Evolutionary conservation across 1,140 invertebrate genomes (phyloP), one percentile per base, ranked within the genome.

Genomic region (Apolygus lucorum): DNA sequence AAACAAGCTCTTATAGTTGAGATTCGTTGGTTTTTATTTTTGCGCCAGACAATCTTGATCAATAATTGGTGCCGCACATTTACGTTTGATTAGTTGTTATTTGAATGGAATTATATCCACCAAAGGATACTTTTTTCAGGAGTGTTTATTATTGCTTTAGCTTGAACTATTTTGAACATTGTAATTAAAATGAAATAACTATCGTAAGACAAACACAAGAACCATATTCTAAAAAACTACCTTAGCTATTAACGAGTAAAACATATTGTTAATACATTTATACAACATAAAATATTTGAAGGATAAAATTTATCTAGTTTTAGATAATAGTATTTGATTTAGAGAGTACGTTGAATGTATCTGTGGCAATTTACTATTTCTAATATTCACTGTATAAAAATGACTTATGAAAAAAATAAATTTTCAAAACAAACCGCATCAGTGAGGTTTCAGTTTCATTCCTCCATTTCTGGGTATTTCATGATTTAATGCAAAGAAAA

Each of bases 191-290:
- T 29, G n/a, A 29, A 25, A 66, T 66, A 24, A 34, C n/a, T 66
- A 34, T 64, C 24, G 28, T 26, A 64, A 64, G 28, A 22, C 25
- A 52, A 70, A 67, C 65, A 70, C 69, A 67, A 70, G 69, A 70
- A 70, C 69, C 69, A 70, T 67, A 70, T 70, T 70, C 69, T 70
- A 70, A 70, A 70, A 66, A 70, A 70, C 26, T 59, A 62, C 63
- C 63, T 70, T 70, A 70, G 69, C 21, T 34, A 62, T 62, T 64
- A 25, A 22, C 14, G 28, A 34, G 24, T 52, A 27, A 49, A 21
- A 68, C 63, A 69, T 69, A 70, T 70, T 70, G 69, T 64, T 67
- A 70, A 70, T 70, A 70, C 69, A 67, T 70, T 70, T 70, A 70
- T 70, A 70, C 69, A 62, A 21, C 62, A 70, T 67, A 49, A 29